Evolutionary conservation across 2,113 vertebrate genomes (phyloP), one percentile per base, ranked within the genome.

Genomic region (Todiramphus chloris): DNA sequence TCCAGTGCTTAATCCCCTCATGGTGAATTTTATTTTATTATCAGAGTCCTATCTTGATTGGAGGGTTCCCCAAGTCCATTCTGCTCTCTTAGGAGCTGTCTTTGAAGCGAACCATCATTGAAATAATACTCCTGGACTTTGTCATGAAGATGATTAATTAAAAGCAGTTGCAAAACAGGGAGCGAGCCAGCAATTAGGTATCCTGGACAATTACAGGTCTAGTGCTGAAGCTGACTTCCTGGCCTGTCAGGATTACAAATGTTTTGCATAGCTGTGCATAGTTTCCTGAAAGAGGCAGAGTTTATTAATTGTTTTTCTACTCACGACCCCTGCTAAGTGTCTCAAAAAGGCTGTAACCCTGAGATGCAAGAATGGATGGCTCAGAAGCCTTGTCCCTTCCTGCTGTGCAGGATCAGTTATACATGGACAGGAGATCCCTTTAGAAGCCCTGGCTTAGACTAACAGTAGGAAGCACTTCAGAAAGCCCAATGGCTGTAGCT

Each of bases 221-320:
- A 56, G 17, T 75, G 35, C 2, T 82, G 76, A 82, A 92, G 60
- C 56, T 89, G 30, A 78, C 39, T 93, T 95, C 94, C 93, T 95
- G 81, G 64, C 33, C 80, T 39, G 39, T 35, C 50, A 79, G 33
- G 31, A 44, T 81, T 64, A 46, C 4, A 95, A 70, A 41, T 79
- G 43, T 39, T 92, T 72, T 62, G 55, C 55, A 50, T 78, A 89
- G 64, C 30, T 89, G 51, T 37, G 63, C 43, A 75, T 59, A 35
- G 30, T 77, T 87, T 31, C 18, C 67, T 62, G 11, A 60, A 94
- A 67, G 43, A 84, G 58, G 56, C 44, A 59, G 55, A 92, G 39
- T 69, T 83, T 51, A 33, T 82, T 81, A 19, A 19, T 6, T 85
- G 39, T 2, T 76, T 66, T 88, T 53, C 63, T 90, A 58, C 10